Base-by-base conservation (phyloP, 1,140 invertebrate species). In the Musca vetustissima region DNA sequence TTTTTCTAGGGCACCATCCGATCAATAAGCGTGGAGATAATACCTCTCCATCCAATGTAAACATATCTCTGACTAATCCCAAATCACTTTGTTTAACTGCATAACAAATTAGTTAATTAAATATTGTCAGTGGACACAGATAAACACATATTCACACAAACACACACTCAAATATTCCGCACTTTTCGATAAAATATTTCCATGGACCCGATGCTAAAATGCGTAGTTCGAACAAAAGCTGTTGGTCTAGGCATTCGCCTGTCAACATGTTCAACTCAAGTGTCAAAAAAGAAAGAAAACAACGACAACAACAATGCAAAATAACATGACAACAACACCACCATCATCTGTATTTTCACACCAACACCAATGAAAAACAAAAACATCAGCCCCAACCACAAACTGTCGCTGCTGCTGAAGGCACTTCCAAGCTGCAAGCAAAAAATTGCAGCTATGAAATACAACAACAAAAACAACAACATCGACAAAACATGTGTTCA, bases 241-340 rank as follows among this genome's bases (percentile, higher is more conserved):
- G 49, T 52, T 52, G n/a, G 21, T 52, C 17, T 52, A 19, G 17
- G 49, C 21, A 19, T 22, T 21, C 21, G 49, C 21, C 49, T 52
- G 49, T 52, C 49, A 52, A 52, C 49, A 52, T 52, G 49, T 52
- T 52, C n/a, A 22, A 21, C 49, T 52, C 49, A 52, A 52, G 49
- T 52, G 49, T 22, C 49, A 52, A 52, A 52, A 52, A 19, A 14
- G 21, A 21, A 52, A 19, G 21, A n/a, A 15, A 50, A 52, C 7
- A 52, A 52, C 15, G 15, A 49, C 48, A 19, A 19, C n/a, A 52
- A 21, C 17, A 52, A 52, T 52, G 21, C 17, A 19, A 52, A 52
- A 52, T 17, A 52, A 52, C 6, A 52, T 22, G 49, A 52, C 17
- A 52, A 43, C 36, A 52, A 19, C 21, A 19, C 1, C 7, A 17